A percentile compares a stretch with the other conserved stretches of the same genome.
Conservation (phyloP, 1,140 invertebrate species). For the Chrysopa pallens region DNA sequence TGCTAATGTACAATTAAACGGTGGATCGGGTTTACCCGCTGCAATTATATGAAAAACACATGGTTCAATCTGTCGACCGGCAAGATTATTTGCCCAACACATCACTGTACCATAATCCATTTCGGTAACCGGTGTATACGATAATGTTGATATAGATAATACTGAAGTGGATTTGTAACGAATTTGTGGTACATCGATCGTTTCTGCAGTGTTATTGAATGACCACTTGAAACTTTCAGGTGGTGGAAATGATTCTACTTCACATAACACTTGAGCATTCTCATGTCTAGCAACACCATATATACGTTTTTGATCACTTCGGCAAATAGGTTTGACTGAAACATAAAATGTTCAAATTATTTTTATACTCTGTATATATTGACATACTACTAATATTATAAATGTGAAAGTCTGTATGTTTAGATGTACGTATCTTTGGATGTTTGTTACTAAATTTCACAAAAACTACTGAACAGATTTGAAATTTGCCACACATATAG, state of each 20-base stretch:
- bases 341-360: constrained; percentile 6
- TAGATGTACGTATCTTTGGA: no score
- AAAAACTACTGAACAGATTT: no score
- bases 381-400: no score
- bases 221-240: constrained; percentile 74
- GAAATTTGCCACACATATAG: no score
- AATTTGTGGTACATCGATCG: constrained; percentile 47
- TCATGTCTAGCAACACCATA: constrained; percentile 75
- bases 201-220: constrained; percentile 74
- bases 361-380: not conserved
- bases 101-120: constrained; percentile 54
- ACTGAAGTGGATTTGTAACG: constrained; percentile 37
- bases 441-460: no score
- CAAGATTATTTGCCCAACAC: constrained; percentile 45
- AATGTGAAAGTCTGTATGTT: no score
- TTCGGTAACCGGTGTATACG: constrained; percentile 61
- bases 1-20: constrained; percentile 58
- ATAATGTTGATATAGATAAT: constrained; percentile 48
- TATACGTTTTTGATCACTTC: constrained; percentile 52
- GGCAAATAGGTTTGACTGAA: constrained; percentile 72
- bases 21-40: constrained; percentile 61
- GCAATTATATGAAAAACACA: constrained; percentile 57
- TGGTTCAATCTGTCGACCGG: constrained; percentile 45
- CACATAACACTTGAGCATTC: constrained; percentile 58
- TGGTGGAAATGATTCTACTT: constrained; percentile 70